Evolutionary conservation across 1,140 invertebrate genomes (phyloP).

Genomic region (Drosophila nigrodunni): DNA sequence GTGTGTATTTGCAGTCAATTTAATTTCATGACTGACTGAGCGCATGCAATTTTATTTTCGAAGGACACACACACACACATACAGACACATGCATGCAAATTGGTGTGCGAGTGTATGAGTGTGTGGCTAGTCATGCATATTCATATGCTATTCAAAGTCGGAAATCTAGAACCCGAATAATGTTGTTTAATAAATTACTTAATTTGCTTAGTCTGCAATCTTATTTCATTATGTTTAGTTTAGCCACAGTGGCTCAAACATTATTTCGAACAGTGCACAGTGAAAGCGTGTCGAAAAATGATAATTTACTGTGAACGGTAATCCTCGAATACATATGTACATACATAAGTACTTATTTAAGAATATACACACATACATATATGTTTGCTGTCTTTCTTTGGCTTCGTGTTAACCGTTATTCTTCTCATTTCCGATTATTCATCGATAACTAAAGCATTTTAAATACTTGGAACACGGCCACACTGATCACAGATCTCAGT

Average conservation of each 20-base stretch:
- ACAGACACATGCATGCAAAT: neutral
- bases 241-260: too few relatives aligned
- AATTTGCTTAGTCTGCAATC: slow-evolving; percentile 52
- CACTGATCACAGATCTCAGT: slow-evolving; percentile 7
- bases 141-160: slow-evolving; percentile 51
- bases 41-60: slow-evolving; percentile 81
- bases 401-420: neutral
- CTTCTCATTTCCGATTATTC: slow-evolving; percentile 11
- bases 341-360: too few relatives aligned
- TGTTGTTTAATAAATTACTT: slow-evolving; percentile 73
- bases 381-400: neutral
- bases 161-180: slow-evolving; percentile 44
- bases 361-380: too few relatives aligned
- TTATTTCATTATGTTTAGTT: neutral
- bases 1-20: slow-evolving; percentile 84
- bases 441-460: neutral
- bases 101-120: neutral
- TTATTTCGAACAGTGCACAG: too few relatives aligned
- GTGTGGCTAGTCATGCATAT: slow-evolving; percentile 52
- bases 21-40: slow-evolving; percentile 84
- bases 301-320: too few relatives aligned
- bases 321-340: too few relatives aligned
- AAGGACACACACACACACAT: slow-evolving; percentile 63
- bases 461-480: slow-evolving; percentile 1
- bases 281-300: too few relatives aligned